phyloP scores from a whole-genome alignment of 2,113 vertebrate species.

The Chaenogobius annularis region DNA sequence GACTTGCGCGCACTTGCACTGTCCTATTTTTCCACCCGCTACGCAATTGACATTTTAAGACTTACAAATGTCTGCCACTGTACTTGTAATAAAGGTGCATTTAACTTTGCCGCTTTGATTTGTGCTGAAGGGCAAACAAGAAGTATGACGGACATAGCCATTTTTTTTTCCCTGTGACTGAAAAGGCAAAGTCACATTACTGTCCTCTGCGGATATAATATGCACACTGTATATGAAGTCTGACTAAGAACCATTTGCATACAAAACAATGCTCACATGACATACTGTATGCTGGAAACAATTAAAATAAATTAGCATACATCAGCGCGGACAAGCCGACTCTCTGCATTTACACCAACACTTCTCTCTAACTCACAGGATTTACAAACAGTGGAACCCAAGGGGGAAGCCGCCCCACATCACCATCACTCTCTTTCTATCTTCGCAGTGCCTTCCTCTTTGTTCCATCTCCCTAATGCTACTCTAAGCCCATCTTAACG shows the following conservation, averaged over 20 bases:
- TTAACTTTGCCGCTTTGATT: not conserved
- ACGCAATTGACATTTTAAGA: not conserved
- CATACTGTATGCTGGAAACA: not conserved
- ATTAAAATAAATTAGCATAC: not conserved
- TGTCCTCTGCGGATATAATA: not conserved
- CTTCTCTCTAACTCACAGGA: constrained; percentile 12
- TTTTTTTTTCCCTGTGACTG: not conserved
- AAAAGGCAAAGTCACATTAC: constrained; percentile 10
- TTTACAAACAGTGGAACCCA: constrained; percentile 42
- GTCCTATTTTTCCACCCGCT: not conserved
- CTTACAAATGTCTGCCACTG: constrained; percentile 1
- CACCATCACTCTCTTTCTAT: constrained; percentile 43
- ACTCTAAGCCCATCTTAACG: constrained; percentile 71
- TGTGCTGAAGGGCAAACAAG: not conserved
- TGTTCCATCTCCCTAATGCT: constrained; percentile 68
- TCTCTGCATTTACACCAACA: not conserved
- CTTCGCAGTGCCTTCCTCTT: constrained; percentile 42
- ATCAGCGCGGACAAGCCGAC: not conserved
- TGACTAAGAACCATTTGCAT: constrained; percentile 2
- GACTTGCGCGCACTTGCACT: not conserved
- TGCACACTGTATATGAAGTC: not conserved
- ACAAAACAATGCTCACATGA: not conserved
- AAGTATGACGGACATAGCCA: not conserved
- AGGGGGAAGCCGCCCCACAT: constrained; percentile 26
- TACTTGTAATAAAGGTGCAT: not conserved